Conservation (phyloP, 1,140 invertebrate genomes). For the Heterodera carotae region DNA sequence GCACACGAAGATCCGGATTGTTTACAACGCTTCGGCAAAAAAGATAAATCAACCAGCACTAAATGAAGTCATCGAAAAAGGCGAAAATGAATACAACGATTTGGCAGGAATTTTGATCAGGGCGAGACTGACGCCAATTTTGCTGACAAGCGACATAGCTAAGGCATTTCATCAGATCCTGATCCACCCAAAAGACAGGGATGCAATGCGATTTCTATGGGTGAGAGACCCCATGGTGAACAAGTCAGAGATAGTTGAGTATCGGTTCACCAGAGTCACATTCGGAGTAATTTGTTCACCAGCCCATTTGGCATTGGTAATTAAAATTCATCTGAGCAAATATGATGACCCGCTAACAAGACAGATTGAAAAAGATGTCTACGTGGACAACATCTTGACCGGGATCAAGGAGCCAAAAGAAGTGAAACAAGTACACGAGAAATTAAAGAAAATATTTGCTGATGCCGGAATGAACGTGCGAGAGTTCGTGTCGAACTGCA, state of each 20-base stretch:
- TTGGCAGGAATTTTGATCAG: neutral
- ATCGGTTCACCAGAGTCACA: neutral
- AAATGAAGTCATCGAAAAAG: conserved; percentile 4
- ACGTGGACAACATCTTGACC: neutral
- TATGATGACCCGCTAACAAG: neutral
- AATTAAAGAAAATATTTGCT: conserved; percentile 2
- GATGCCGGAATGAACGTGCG: conserved; percentile 18
- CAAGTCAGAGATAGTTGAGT: too few species aligned
- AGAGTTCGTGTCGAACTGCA: neutral
- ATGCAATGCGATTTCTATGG: neutral
- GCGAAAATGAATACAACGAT: neutral
- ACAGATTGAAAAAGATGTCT: neutral
- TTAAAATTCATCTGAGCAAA: neutral
- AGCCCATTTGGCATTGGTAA: neutral
- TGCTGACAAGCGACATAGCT: neutral
- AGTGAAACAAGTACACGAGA: neutral
- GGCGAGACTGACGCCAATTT: neutral
- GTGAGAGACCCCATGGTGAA: too few species aligned
- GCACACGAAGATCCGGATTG: neutral
- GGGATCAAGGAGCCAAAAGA: neutral
- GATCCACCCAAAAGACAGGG: neutral
- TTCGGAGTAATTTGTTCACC: conserved; percentile 1
- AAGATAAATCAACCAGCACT: neutral
- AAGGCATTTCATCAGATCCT: conserved; percentile 6
- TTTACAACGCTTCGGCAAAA: neutral